Evolutionary conservation across 2,797 vertebrate genomes (phyloP).

Genomic region (Sarcophilus harrisii): DNA sequence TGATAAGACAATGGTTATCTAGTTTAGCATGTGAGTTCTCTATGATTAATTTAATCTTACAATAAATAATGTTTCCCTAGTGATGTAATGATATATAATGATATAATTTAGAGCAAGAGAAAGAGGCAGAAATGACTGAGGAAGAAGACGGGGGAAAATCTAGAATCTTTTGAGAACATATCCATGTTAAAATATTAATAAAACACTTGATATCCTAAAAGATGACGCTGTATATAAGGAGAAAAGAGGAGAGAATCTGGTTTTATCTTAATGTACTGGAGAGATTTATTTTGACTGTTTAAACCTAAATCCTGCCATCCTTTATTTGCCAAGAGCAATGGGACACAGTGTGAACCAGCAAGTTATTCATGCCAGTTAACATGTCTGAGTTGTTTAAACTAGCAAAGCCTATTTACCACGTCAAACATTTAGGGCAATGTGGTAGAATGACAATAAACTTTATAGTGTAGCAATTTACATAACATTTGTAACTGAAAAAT

Average conservation of each 20-base stretch:
- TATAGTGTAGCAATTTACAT: background rate
- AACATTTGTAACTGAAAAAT: background rate
- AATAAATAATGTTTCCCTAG: too few species aligned
- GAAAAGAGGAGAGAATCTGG: background rate
- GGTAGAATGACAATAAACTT: background rate
- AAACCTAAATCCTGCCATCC: background rate
- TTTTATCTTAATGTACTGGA: background rate
- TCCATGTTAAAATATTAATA: background rate
- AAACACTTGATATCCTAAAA: background rate
- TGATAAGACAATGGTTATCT: too few species aligned
- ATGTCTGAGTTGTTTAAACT: background rate
- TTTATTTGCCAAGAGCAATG: slow-evolving; percentile 4
- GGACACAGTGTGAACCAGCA: background rate
- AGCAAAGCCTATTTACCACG: background rate
- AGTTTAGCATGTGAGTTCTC: too few species aligned
- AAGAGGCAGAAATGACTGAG: background rate
- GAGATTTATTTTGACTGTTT: background rate
- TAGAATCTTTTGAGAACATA: background rate
- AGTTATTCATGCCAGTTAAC: background rate
- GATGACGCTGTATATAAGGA: background rate
- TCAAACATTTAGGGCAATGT: background rate
- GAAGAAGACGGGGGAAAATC: background rate
- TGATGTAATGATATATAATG: too few species aligned
- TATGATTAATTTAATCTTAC: too few species aligned
- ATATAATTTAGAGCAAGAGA: background rate